phyloP scores from a whole-genome alignment of 2,113 vertebrate genomes.

The Antennarius striatus region DNA sequence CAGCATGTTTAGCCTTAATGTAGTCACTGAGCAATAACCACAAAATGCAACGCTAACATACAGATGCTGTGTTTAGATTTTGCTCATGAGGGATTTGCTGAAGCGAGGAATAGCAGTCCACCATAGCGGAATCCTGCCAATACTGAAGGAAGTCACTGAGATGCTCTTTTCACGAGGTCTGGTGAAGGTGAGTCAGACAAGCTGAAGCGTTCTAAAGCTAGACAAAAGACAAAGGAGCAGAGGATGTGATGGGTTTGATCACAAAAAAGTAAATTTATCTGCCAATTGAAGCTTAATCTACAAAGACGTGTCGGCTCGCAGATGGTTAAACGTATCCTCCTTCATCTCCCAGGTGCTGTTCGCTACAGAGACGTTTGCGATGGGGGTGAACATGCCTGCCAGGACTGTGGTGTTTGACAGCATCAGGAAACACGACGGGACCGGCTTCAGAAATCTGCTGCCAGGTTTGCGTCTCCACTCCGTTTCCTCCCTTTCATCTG shows the following conservation, averaged over 20 bases:
- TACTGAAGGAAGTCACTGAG: slow-evolving; percentile 93
- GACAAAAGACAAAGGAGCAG: not conserved
- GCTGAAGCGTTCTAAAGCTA: not conserved
- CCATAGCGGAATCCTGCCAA: slow-evolving; percentile 92
- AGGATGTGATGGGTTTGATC: not conserved
- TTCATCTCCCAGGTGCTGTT: slow-evolving; percentile 84
- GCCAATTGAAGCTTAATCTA: not conserved
- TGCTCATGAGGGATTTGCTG: slow-evolving; percentile 86
- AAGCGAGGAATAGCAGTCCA: slow-evolving; percentile 89
- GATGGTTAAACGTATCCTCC: not conserved
- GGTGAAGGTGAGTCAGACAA: slow-evolving; percentile 77
- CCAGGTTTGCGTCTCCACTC: slow-evolving; percentile 75
- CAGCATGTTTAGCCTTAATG: no score
- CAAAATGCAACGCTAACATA: not conserved
- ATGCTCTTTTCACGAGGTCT: slow-evolving; percentile 91
- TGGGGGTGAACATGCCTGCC: slow-evolving; percentile 95
- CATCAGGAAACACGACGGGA: slow-evolving; percentile 90
- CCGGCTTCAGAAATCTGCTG: slow-evolving; percentile 87
- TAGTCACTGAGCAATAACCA: not conserved
- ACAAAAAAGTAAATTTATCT: not conserved
- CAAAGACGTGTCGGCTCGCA: not conserved
- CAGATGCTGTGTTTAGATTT: slow-evolving; percentile 72
- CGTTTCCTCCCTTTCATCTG: slow-evolving; percentile 15
- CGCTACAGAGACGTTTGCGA: slow-evolving; percentile 92
- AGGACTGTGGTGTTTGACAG: slow-evolving; percentile 92